Conservation (phyloP, 2,888 invertebrate genomes). For the Rhynchonema sp. region DNA sequence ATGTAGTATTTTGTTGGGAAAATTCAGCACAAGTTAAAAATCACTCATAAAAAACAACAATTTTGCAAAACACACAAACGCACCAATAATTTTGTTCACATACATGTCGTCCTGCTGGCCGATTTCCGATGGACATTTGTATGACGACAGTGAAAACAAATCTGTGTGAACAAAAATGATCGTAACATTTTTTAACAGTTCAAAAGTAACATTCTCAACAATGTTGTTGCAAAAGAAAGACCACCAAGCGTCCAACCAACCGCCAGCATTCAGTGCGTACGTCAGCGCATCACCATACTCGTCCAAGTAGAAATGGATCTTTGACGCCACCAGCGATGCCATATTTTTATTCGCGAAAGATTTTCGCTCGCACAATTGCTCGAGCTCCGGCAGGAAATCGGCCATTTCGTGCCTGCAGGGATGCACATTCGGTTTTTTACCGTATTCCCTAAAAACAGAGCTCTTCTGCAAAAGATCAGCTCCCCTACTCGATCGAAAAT, state of each 20-base stretch:
- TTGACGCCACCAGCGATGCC: slow-evolving; percentile 85
- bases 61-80: neutral
- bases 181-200: too few species aligned
- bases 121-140: slow-evolving; percentile 49
- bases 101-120: neutral
- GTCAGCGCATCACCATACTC: slow-evolving; percentile 86
- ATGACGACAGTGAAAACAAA: slow-evolving; percentile 74
- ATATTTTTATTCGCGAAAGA: slow-evolving; percentile 52
- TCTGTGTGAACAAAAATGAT: too few species aligned
- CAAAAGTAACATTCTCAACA: too few species aligned
- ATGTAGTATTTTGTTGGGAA: too few species aligned
- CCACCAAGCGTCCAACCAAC: neutral
- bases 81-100: neutral
- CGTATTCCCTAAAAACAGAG: too few species aligned
- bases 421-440: too few species aligned
- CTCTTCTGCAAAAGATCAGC: too few species aligned
- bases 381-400: slow-evolving; percentile 28
- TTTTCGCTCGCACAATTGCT: slow-evolving; percentile 81
- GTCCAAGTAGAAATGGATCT: slow-evolving; percentile 78
- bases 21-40: too few species aligned
- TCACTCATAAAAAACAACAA: too few species aligned
- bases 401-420: neutral
- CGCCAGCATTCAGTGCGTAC: slow-evolving; percentile 77
- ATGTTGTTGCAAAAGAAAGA: too few species aligned
- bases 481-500: too few species aligned